A percentile compares a stretch with the other conserved stretches of the same genome.
Evolutionary conservation across 2,113 vertebrate species (phyloP).

Genomic region (Salvelinus namaycush): DNA sequence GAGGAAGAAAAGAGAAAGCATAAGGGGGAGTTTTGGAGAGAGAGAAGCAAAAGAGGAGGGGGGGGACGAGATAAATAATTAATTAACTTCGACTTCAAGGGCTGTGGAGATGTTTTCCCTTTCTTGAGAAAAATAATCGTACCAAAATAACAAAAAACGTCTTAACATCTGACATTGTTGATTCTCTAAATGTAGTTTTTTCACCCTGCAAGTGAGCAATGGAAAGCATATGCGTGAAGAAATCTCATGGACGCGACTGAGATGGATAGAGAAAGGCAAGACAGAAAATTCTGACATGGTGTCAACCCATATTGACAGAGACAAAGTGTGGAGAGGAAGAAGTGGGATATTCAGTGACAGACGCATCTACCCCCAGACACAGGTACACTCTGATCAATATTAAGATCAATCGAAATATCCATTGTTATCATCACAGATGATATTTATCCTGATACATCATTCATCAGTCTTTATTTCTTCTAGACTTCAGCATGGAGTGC

Average conservation of each 20-base stretch:
- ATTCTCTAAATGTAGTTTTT: constrained; percentile 8
- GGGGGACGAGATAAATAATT: constrained; percentile 29
- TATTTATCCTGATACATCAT: neutral
- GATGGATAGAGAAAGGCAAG: constrained; percentile 51
- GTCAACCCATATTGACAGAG: constrained; percentile 69
- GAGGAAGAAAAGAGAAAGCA: constrained; percentile 1
- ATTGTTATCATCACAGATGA: neutral
- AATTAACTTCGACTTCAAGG: constrained; percentile 52
- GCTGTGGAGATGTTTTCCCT: constrained; percentile 37
- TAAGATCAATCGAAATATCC: constrained; percentile 41
- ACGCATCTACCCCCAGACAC: constrained; percentile 58
- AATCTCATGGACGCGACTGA: constrained; percentile 60
- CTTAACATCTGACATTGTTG: constrained; percentile 52
- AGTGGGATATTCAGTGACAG: constrained; percentile 62
- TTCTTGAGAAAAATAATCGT: constrained; percentile 28
- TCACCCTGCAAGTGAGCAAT: constrained; percentile 31
- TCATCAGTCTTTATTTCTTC: neutral
- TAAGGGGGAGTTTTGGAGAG: constrained; percentile 11
- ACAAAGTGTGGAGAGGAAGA: constrained; percentile 54
- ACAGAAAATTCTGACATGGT: constrained; percentile 67
- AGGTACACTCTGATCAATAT: constrained; percentile 62
- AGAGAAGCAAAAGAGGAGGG: constrained; percentile 4
- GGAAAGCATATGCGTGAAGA: constrained; percentile 34
- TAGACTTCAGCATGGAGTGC: neutral
- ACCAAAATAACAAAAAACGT: constrained; percentile 33